These are phyloP conservation scores for Tilapia sparmanii DNA, from an alignment of 2,113 vertebrate genomes.

Conservation along the genomic window DNA sequence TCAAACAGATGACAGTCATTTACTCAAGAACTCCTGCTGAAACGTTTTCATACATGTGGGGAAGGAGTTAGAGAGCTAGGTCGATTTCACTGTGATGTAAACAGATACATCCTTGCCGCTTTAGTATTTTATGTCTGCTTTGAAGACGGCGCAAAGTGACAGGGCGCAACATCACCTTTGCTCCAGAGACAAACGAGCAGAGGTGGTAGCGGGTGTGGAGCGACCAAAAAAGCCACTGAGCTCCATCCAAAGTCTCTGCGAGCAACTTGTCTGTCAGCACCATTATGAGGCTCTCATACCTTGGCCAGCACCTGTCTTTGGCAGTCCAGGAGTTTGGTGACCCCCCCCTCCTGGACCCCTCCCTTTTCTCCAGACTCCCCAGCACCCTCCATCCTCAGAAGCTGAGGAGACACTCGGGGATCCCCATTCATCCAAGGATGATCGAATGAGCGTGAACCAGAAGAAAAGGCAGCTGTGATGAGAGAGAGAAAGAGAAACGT, in stretches of 20 bases:
- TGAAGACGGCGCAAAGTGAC: constrained; percentile 19
- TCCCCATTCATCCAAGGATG: constrained; percentile 34
- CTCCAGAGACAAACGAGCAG: constrained; percentile 33
- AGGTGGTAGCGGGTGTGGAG: background rate
- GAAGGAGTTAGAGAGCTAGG: background rate
- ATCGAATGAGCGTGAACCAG: constrained; percentile 19
- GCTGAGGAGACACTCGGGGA: constrained; percentile 5
- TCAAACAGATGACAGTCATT: background rate
- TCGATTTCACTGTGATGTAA: background rate
- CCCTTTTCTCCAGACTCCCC: background rate
- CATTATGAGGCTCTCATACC: constrained; percentile 46
- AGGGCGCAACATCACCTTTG: constrained; percentile 28
- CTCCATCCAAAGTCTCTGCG: constrained; percentile 23
- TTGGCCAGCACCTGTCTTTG: constrained; percentile 63
- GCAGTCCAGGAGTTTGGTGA: constrained; percentile 4
- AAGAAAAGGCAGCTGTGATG: constrained; percentile 52
- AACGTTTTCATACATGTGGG: background rate
- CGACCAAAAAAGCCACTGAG: constrained; percentile 11
- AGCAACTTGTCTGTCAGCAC: constrained; percentile 58
- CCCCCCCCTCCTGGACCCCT: background rate
- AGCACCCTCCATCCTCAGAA: background rate
- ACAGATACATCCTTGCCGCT: background rate
- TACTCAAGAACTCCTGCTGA: background rate
- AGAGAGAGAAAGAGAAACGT: constrained; percentile 40
- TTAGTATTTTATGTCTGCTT: constrained; percentile 1